Percentiles rank a stretch among this genome's conserved stretches.
phyloP scores from a whole-genome alignment of 2,888 invertebrate species.

The Drosophila kuntzei region DNA sequence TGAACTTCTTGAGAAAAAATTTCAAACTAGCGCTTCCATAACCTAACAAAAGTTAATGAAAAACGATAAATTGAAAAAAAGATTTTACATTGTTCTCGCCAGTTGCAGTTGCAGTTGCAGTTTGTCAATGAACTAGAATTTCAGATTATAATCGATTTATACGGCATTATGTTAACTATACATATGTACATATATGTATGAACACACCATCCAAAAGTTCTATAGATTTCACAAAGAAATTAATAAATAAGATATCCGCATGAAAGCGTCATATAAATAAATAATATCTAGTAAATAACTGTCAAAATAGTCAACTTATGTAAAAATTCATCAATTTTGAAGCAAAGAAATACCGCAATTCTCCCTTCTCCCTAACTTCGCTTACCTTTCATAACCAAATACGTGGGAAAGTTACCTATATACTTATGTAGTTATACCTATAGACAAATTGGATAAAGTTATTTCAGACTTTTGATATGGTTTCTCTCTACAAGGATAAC shows the following conservation, averaged over 20 bases:
- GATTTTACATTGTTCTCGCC: constrained; percentile 18
- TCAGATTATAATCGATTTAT: constrained; percentile 18
- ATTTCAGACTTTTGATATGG: constrained; percentile 6
- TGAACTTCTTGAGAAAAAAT: constrained; percentile 53
- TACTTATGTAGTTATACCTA: constrained; percentile 2
- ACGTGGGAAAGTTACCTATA: constrained; percentile 5
- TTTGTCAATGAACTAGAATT: constrained; percentile 13
- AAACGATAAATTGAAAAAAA: constrained; percentile 1
- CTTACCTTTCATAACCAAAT: neutral
- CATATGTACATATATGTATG: neutral
- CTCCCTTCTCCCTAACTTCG: neutral
- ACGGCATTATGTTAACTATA: constrained; percentile 41
- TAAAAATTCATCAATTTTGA: constrained; percentile 2
- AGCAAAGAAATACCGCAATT: constrained; percentile 3
- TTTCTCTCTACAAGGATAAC: constrained; percentile 4
- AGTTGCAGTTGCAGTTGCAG: constrained; percentile 36
- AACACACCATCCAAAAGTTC: constrained; percentile 33
- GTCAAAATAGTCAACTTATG: constrained; percentile 13
- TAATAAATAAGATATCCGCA: neutral
- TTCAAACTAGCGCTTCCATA: constrained; percentile 71
- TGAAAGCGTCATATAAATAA: neutral
- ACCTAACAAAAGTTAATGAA: constrained; percentile 26
- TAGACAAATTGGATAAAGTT: constrained; percentile 9
- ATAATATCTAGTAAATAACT: constrained; percentile 10
- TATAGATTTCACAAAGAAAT: constrained; percentile 10